A percentile compares a stretch with the other conserved stretches of the same genome.
Conservation (phyloP, 2,797 vertebrate species). For the Myripristis jacobus region DNA sequence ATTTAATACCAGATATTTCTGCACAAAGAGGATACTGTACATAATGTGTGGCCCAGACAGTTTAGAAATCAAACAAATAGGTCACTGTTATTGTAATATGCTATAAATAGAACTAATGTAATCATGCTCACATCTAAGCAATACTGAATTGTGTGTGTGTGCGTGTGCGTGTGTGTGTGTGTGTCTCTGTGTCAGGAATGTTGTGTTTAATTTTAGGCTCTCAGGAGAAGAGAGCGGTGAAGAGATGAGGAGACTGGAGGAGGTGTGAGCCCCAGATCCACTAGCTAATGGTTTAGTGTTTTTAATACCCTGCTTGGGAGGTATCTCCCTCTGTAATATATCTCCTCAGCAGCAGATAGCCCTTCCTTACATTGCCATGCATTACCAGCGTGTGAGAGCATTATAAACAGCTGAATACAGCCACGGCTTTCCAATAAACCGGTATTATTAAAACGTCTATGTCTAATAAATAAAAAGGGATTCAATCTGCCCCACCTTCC, state of each 20-base stretch:
- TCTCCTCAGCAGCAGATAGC: conserved; percentile 64
- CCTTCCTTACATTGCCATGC: conserved; percentile 50
- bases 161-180: conserved; percentile 10
- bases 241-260: conserved; percentile 67
- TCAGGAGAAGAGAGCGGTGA: conserved; percentile 59
- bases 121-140: conserved; percentile 14
- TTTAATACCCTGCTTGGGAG: conserved; percentile 76
- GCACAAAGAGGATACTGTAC: conserved; percentile 18
- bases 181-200: conserved; percentile 55
- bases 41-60: conserved; percentile 46
- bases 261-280: conserved; percentile 63
- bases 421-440: conserved; percentile 70
- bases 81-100: conserved; percentile 75
- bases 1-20: conserved; percentile 42
- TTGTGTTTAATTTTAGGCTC: conserved; percentile 77
- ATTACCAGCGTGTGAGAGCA: conserved; percentile 50
- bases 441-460: conserved; percentile 73
- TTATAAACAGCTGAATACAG: conserved; percentile 70
- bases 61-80: conserved; percentile 74
- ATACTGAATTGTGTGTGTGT: conserved; percentile 18
- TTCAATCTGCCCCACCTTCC: conserved; percentile 62
- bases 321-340: conserved; percentile 65
- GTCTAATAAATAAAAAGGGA: conserved; percentile 71
- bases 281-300: conserved; percentile 76
- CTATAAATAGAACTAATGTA: conserved; percentile 69